Percentiles rank a stretch among this genome's conserved stretches.
Evolutionary conservation across 2,797 vertebrate genomes (phyloP).

Genomic region (Trematomus bernacchii): DNA sequence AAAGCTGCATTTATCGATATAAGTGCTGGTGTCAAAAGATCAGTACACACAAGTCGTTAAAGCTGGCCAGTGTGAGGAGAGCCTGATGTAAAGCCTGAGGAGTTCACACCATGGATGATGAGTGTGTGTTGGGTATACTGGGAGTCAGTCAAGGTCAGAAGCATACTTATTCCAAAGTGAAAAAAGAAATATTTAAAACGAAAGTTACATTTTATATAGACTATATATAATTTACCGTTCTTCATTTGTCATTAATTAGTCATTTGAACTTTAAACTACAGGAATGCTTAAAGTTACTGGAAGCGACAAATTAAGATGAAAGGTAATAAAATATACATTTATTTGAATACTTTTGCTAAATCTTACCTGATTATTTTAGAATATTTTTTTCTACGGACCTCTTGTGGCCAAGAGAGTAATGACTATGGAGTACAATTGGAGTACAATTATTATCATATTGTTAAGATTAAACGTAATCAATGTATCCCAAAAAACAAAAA

Average conservation of each 20-base stretch:
- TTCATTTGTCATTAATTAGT: neutral
- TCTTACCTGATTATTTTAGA: neutral
- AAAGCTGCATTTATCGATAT: constrained; percentile 51
- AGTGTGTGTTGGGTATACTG: neutral
- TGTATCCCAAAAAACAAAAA: too few relatives aligned
- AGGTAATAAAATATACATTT: neutral
- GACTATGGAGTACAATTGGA: neutral
- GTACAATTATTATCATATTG: neutral
- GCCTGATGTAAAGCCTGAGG: constrained; percentile 24
- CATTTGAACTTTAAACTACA: neutral
- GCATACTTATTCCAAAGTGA: neutral
- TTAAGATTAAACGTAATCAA: neutral
- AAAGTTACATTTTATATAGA: constrained; percentile 14
- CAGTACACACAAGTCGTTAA: constrained; percentile 51
- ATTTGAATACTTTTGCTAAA: too few relatives aligned
- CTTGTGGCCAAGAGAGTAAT: neutral
- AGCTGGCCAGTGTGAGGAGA: constrained; percentile 13
- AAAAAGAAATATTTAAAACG: constrained; percentile 27
- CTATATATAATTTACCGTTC: neutral
- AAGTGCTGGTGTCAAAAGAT: constrained; percentile 58
- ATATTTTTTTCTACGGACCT: neutral
- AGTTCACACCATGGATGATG: constrained; percentile 27
- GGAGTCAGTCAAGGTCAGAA: constrained; percentile 41
- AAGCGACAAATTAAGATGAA: neutral
- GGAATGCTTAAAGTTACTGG: neutral